Evolutionary conservation across 1,140 invertebrate genomes (phyloP), one percentile per base, ranked within the genome.

Genomic region (Drosophila guanche): DNA sequence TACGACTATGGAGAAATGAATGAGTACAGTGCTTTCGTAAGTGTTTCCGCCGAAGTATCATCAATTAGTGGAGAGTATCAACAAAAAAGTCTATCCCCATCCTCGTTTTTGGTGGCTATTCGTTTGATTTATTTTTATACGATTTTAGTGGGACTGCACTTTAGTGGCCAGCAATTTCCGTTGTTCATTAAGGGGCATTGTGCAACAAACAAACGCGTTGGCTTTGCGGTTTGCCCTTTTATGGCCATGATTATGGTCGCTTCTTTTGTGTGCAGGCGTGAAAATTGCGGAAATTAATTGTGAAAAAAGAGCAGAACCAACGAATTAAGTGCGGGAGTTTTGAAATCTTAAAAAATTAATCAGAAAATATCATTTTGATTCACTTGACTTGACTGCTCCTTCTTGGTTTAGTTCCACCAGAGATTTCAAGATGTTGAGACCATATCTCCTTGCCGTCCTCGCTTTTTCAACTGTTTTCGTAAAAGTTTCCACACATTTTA

Each of bases 111-210:
- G n/a, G 40, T 40, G 14, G 14, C 25, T 33, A 50, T 46, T 43
- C 43, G n/a, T 53, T 65, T 74, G 63, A 46, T 63, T 80, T 68
- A 55, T 61, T 77, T 56, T 66, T 60, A 42, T 59, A 10, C 27
- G 23, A 43, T 43, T 57, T 45, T 59, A 71, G 70, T 70, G 53
- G 59, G 58, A 56, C 54, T 54, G 42, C 23, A 58, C 55, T 67
- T 67, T 67, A 42, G 43, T 75, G 61, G 50, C 43, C 67, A 47
- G 45, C 56, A 72, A 80, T 76, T 55, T 53, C 61, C 67, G 79
- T 29, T 66, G 61, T 85, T 85, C 58, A 85, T 84, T 72, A 85
- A 79, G 63, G 57, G 33, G 61, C 53, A 83, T 79, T 84, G 76
- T 75, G 51, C 22, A 43, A 37, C 58, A 71, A 79, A 76, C 75